Base-by-base conservation (phyloP, 2,797 vertebrate genomes). In the Clarias fuscus region DNA sequence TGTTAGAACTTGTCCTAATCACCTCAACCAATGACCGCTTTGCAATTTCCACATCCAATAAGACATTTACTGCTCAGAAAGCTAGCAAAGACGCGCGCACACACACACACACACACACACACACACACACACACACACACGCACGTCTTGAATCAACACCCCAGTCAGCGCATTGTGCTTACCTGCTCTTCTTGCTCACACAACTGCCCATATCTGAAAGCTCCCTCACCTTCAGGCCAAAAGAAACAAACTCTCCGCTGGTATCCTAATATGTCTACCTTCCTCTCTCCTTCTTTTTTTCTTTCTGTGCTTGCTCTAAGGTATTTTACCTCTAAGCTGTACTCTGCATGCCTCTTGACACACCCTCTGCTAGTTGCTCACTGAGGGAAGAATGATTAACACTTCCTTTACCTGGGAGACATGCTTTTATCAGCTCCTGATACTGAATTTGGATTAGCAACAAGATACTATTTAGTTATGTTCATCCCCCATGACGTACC, bases 181-280 rank as follows among this genome's bases (percentile, higher is more conserved):
- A 99, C 97, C 98, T 94, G 90, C 96, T 96, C 91, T 97, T 96
- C 85, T 96, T 94, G 93, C 97, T 98, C 93, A 98, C 95, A 94
- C 97, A 99, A 95, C 93, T 98, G 91, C 98, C 98, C 97, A 99
- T 97, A 40, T 61, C 81, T 80, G 68, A 65, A 85, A 71, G 18
- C 70, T 68, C 48, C 37, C 67, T 56, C 68, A 58, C 62, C 33
- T 71, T 81, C 53, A 75, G 70, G 43, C 22, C 65, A 18, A 11
- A 43, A 72, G 30, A 56, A 56, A 43, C 48, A 11, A 85, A 81
- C 61, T 30, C 43, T 77, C 13, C 65, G 80, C 64, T 67, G 48
- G 59, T 84, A 65, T 56, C 82, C 61, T 33, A 76, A 67, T 67
- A 71, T 61, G 89, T 90, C 65, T 91, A 43, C 90, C 84, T 91